Conservation (phyloP, 2,888 invertebrate genomes). For the Diplazon laetatorius region DNA sequence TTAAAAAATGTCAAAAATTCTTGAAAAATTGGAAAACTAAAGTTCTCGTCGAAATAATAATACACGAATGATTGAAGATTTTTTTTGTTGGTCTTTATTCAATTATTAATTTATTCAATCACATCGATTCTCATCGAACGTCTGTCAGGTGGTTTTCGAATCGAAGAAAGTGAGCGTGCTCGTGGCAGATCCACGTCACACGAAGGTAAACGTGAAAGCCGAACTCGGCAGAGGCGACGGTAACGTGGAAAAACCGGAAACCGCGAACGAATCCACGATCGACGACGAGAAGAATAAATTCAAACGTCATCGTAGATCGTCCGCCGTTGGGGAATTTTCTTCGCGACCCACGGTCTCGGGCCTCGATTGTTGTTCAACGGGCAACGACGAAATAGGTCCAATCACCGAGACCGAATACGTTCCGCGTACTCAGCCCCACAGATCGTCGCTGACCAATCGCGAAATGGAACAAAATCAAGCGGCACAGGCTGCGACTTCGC, state of each 20-base stretch:
- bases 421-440: conserved; percentile 73
- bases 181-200: conserved; percentile 87
- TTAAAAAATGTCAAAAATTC: too few species aligned
- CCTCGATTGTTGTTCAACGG: conserved; percentile 72
- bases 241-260: conserved; percentile 62
- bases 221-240: conserved; percentile 71
- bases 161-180: conserved; percentile 88
- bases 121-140: conserved; percentile 27
- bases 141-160: conserved; percentile 87
- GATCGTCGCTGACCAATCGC: conserved; percentile 63
- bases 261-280: conserved; percentile 17
- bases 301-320: conserved; percentile 57
- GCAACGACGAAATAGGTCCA: conserved; percentile 69
- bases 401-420: conserved; percentile 66
- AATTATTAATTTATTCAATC: too few species aligned
- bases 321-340: conserved; percentile 61
- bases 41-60: too few species aligned
- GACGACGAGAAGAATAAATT: conserved; percentile 30
- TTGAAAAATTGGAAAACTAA: background rate
- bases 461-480: conserved; percentile 72
- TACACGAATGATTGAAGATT: background rate
- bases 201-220: conserved; percentile 85
- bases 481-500: conserved; percentile 60
- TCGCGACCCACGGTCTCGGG: conserved; percentile 70
- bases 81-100: too few species aligned